phyloP scores from a whole-genome alignment of 2,797 vertebrate genomes.

The Myotis myotis region DNA sequence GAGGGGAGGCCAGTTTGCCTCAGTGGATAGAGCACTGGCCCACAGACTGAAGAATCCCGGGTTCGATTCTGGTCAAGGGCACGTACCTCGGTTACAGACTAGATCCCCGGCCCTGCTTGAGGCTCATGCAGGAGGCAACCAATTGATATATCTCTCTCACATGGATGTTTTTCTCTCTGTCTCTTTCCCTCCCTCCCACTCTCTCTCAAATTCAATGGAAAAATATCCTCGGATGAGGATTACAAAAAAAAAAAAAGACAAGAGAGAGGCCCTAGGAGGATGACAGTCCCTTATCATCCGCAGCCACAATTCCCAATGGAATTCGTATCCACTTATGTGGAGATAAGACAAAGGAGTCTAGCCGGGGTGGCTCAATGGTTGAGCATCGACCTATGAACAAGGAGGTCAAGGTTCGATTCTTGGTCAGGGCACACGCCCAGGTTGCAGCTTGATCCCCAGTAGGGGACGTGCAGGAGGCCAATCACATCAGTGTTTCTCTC shows the following conservation, averaged over 20 bases:
- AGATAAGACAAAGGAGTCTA: neutral
- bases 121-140: too few species aligned
- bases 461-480: neutral
- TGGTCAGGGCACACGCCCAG: neutral
- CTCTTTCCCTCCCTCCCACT: too few species aligned
- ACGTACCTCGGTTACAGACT: accelerated
- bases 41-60: too few species aligned
- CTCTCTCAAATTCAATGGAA: too few species aligned
- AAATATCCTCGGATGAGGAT: too few species aligned
- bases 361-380: neutral
- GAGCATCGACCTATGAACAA: too few species aligned
- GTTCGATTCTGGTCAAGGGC: too few species aligned
- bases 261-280: neutral
- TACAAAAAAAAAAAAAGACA: neutral
- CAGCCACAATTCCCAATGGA: neutral
- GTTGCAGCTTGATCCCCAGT: too few species aligned
- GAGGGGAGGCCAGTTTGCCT: neutral
- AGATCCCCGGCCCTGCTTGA: too few species aligned
- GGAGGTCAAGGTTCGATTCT: neutral
- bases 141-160: too few species aligned
- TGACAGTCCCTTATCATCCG: neutral
- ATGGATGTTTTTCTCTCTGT: too few species aligned
- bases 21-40: too few species aligned
- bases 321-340: neutral
- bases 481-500: neutral